Percentiles rank a stretch among this genome's conserved stretches.
These are phyloP conservation scores for Oxystoma pomonae DNA, from an alignment of 2,888 invertebrate species.

Conservation along the genomic window DNA sequence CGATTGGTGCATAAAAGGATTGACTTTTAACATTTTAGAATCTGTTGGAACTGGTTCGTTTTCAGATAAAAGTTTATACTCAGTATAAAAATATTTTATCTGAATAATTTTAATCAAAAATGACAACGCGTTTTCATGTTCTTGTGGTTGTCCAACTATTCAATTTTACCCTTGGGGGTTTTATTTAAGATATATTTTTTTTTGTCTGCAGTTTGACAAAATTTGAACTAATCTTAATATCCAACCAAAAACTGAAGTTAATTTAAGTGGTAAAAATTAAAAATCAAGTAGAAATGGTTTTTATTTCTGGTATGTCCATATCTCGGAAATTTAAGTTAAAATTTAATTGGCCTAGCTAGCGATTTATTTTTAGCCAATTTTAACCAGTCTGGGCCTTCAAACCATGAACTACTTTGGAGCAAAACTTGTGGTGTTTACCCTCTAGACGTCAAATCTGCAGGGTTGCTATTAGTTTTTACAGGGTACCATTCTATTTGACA, in stretches of 20 bases:
- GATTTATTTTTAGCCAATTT: not conserved
- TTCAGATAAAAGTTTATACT: not conserved
- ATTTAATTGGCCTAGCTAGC: not conserved
- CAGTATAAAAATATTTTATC: not conserved
- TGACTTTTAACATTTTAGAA: not conserved
- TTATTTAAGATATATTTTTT: not conserved
- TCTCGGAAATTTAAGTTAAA: not conserved
- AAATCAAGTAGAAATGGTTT: not conserved
- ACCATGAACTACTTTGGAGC: not conserved
- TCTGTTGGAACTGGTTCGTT: not conserved
- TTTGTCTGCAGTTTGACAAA: not conserved
- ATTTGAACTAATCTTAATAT: not conserved
- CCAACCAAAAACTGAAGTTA: not conserved
- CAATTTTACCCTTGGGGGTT: not conserved
- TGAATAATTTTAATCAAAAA: conserved; percentile 1
- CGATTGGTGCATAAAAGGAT: conserved; percentile 1
- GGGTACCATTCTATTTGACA: not conserved
- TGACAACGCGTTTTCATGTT: not conserved
- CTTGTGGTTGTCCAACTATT: not conserved
- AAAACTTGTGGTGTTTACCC: not conserved
- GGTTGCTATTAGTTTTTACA: conserved; percentile 1
- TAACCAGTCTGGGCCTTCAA: not conserved
- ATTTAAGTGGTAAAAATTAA: not conserved
- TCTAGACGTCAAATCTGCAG: not conserved
- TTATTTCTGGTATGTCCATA: not conserved